Conservation (phyloP, 2,797 vertebrate genomes). For the Champsocephalus gunnari region DNA sequence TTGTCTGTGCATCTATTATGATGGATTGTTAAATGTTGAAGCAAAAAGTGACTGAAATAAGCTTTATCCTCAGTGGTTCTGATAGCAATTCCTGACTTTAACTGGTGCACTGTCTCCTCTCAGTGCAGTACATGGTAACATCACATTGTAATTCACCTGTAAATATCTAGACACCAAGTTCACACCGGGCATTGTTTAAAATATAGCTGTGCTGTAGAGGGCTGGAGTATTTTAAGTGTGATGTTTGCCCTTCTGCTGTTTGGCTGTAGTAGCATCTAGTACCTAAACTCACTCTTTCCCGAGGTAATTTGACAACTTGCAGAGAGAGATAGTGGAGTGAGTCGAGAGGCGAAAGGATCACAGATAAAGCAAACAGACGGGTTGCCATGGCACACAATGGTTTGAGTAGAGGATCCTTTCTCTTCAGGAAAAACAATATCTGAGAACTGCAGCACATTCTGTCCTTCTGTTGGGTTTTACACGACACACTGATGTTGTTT, state of each 20-base stretch:
- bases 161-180: neutral
- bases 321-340: constrained; percentile 36
- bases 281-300: constrained; percentile 33
- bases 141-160: neutral
- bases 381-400: constrained; percentile 67
- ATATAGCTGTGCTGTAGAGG: neutral
- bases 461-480: constrained; percentile 44
- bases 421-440: constrained; percentile 58
- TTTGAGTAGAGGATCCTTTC: constrained; percentile 43
- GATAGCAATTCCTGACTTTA: constrained; percentile 24
- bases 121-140: constrained; percentile 7
- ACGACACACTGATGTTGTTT: constrained; percentile 51
- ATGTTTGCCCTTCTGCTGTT: constrained; percentile 21
- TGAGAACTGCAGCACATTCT: constrained; percentile 44
- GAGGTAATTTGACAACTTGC: constrained; percentile 60
- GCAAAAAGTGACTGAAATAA: constrained; percentile 7
- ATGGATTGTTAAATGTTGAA: constrained; percentile 7
- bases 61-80: neutral
- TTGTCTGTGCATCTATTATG: constrained; percentile 3
- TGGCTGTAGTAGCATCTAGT: constrained; percentile 18
- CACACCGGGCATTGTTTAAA: neutral
- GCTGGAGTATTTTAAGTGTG: constrained; percentile 1
- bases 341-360: constrained; percentile 29
- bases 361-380: constrained; percentile 48
- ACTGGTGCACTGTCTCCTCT: constrained; percentile 17